Evolutionary conservation across 2,888 invertebrate genomes (phyloP).

Genomic region (Boloria selene): DNA sequence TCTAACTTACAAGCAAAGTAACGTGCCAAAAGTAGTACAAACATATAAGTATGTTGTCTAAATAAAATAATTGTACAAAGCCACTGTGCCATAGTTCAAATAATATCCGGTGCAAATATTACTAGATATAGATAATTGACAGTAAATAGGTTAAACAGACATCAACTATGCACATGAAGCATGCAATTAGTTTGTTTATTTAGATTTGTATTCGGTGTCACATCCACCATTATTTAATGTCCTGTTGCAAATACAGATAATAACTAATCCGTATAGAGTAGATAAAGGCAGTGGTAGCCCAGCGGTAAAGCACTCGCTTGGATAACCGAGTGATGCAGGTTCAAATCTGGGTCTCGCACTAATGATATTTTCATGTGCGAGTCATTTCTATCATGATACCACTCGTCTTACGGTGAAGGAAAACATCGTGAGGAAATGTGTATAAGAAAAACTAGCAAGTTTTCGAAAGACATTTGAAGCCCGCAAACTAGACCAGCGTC

Average conservation of each 20-base stretch:
- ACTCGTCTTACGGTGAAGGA: no score
- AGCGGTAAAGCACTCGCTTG: no score
- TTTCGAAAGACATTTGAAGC: no score
- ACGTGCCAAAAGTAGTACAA: not conserved
- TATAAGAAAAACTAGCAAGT: no score
- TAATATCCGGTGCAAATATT: conserved; percentile 36
- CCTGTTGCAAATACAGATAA: conserved; percentile 3
- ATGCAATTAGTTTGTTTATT: conserved; percentile 28
- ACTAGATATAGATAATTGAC: conserved; percentile 25
- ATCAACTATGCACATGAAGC: conserved; percentile 30
- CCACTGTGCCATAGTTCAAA: conserved; percentile 23
- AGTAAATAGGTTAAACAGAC: conserved; percentile 31
- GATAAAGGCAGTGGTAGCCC: no score
- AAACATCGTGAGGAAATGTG: no score
- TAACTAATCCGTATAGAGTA: not conserved
- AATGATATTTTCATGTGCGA: no score
- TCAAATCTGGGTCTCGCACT: no score
- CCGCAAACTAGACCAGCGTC: no score
- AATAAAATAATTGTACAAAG: conserved; percentile 1
- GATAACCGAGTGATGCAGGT: no score
- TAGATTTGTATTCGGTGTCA: conserved; percentile 13
- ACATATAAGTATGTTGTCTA: not conserved
- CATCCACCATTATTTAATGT: not conserved
- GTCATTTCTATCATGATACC: no score
- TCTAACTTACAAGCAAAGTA: no score